A percentile compares a stretch with the other conserved stretches of the same genome.
Evolutionary conservation across 2,888 invertebrate genomes (phyloP).

Genomic region (Osedax frankpressi): DNA sequence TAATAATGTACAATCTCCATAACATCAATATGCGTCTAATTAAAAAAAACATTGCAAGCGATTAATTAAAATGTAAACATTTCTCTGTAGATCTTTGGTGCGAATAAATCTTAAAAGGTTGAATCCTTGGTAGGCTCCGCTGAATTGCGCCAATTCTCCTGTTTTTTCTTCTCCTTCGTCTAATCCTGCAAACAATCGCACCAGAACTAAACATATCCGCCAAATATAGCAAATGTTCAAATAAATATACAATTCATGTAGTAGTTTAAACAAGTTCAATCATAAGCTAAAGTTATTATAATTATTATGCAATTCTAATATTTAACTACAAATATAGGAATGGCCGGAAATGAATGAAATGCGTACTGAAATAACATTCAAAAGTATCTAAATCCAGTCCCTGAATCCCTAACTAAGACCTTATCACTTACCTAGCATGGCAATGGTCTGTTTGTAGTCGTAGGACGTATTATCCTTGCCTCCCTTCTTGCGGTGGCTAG

Average conservation of each 20-base stretch:
- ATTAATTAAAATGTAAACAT: too few species aligned
- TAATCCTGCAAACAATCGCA: constrained; percentile 31
- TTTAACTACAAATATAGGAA: too few species aligned
- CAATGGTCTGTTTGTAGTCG: constrained; percentile 41
- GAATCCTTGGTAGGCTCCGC: constrained; percentile 44
- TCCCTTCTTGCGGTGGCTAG: constrained; percentile 28
- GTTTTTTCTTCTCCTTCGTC: constrained; percentile 41
- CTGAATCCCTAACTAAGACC: too few species aligned
- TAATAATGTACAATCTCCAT: neutral
- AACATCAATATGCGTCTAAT: neutral
- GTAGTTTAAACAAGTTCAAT: too few species aligned
- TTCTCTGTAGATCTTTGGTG: constrained; percentile 41
- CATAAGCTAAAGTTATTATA: too few species aligned
- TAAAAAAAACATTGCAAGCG: too few species aligned
- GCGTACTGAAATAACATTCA: too few species aligned
- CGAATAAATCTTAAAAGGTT: constrained; percentile 43
- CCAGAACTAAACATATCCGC: neutral
- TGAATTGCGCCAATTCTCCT: constrained; percentile 35
- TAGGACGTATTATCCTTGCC: constrained; percentile 35
- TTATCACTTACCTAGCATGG: constrained; percentile 39
- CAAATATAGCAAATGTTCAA: too few species aligned
- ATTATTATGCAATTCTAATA: too few species aligned
- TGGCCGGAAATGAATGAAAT: too few species aligned
- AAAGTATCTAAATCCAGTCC: too few species aligned
- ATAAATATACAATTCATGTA: too few species aligned